Evolutionary conservation across 2,888 invertebrate genomes (phyloP), one percentile per base, ranked within the genome.

Genomic region (Heteromyza rotundicornis): DNA sequence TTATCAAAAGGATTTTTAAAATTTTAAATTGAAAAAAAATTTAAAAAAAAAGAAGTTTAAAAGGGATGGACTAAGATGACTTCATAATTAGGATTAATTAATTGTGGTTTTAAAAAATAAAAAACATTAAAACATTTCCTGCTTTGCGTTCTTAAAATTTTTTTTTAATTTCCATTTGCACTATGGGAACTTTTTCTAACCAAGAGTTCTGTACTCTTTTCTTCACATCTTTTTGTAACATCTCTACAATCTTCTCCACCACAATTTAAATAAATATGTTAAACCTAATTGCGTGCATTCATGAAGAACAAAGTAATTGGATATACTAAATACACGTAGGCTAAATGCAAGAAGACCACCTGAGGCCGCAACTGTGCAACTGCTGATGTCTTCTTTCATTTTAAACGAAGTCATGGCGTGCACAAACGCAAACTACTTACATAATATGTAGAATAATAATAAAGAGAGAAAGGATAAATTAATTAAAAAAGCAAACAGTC

Each of bases 281-380:
- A 27, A 27, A 16, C 52, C 12, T 27, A 27, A 52, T 27, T 52
- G 52, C 27, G 52, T 52, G 52, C 7, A 14, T 27, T 52, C 52
- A 52, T 23, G 27, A 16, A 55, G 32, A 24, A 55, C 16, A 7
- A 20, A 55, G 54, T 55, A 55, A 55, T 55, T 55, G 54, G 54
- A 55, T 55, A 55, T 23, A n/a, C n/a, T n/a, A n/a, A n/a, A n/a
- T n/a, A n/a, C n/a, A n/a, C n/a, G n/a, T n/a, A n/a, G n/a, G n/a
- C n/a, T 55, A 55, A 55, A 55, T 36, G 16, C 22, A 55, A 23
- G 16, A n/a, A n/a, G 54, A 55, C 54, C 54, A 55, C 54, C 54
- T 55, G 54, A 36, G 54, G 54, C 1, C 20, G n/a, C 36, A 22
- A 14, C 36, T 40, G 16, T n/a, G n/a, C 12, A 12, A 32, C 53